Evolutionary conservation across 2,888 invertebrate genomes (phyloP), one percentile per base, ranked within the genome.

Genomic region (Andrena hattorfiana): DNA sequence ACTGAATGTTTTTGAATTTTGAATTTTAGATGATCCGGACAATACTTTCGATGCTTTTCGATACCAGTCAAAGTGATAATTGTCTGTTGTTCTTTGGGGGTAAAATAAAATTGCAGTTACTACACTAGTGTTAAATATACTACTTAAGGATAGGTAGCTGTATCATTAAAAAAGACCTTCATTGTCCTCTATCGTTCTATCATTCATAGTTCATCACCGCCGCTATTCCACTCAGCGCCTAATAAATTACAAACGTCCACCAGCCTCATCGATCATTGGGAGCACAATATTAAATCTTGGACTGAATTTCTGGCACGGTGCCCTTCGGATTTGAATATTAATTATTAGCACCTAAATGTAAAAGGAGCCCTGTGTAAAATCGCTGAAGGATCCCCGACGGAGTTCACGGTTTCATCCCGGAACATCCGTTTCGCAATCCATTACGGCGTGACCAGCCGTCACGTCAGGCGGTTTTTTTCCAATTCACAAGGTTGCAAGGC

Each of bases 401-500:
- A 16, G n/a, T 76, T 56, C 28, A 62, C 26, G 51, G 20, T 60
- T 42, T 60, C 42, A 64, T 10, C 68, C 32, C 42, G 62, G 56
- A 71, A 71, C 59, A 48, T 64, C 68, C 71, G 59, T 77, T 59
- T 64, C 32, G 67, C 68, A 56, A 81, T 63, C 66, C 48, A 66
- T 79, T 69, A 62, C 51, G 54, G 49, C 74, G 83, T 76, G 76
- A 75, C 83, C 74, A 75, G 51, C 77, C 42, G 59, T 83, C 74
- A 62, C 67, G 75, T 77, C 75, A 42, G 56, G 5, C 35, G 23
- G 32, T 20, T 73, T 79, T 80, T 67, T 70, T 81, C 23, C 70
- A 68, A 75, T 81, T 64, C 67, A 28, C 77, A 71, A 85, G 69
- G 73, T 73, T 77, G 74, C 83, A 73, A 74, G 77, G 59, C 62